Percentiles rank a stretch among this genome's conserved stretches.
Conservation (phyloP, 2,888 invertebrate species). For the Rhamnusium bicolor region DNA sequence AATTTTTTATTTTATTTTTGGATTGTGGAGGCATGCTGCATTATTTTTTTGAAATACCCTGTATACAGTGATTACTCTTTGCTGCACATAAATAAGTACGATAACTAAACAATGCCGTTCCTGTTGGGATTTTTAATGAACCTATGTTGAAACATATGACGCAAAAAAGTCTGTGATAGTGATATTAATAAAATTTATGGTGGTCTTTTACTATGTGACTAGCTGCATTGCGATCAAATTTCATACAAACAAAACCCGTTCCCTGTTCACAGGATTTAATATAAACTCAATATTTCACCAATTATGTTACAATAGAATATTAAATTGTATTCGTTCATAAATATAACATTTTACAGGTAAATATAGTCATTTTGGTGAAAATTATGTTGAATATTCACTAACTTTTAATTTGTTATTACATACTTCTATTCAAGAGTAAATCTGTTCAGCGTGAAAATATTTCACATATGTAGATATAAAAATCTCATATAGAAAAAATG, state of each 20-base stretch:
- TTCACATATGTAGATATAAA: too few species aligned
- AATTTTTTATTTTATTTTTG: too few species aligned
- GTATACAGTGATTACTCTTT: too few species aligned
- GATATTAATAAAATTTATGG: background rate
- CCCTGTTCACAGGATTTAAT: background rate
- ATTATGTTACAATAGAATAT: background rate
- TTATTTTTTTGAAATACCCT: too few species aligned
- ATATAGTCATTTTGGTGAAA: background rate
- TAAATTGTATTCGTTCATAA: background rate
- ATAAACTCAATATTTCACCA: background rate
- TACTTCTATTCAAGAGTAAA: too few species aligned
- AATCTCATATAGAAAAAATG: too few species aligned
- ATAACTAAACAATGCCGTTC: background rate
- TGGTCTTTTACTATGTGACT: background rate
- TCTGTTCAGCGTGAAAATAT: too few species aligned
- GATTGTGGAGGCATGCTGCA: too few species aligned
- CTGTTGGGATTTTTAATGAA: background rate
- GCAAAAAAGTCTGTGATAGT: background rate
- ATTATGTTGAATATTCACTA: too few species aligned
- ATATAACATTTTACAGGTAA: background rate
- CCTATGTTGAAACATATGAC: background rate
- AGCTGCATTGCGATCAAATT: background rate
- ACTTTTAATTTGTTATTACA: too few species aligned
- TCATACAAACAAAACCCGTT: background rate
- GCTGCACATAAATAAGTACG: background rate